Percentiles rank a stretch among this genome's conserved stretches.
These are phyloP conservation scores for Rhamnusium bicolor DNA, from an alignment of 2,888 invertebrate species.

Conservation along the genomic window DNA sequence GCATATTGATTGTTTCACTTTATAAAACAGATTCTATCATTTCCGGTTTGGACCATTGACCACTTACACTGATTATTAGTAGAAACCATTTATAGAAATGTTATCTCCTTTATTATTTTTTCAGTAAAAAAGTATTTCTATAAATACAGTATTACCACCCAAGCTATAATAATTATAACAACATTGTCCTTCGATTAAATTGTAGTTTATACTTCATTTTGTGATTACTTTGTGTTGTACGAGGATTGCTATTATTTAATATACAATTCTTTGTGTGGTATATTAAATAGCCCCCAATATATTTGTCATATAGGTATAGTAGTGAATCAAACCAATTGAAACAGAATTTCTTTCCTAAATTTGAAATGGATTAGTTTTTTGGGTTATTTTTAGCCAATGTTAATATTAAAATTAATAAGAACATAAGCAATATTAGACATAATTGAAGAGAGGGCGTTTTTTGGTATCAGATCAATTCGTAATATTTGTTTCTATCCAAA, in stretches of 20 bases:
- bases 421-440: neutral
- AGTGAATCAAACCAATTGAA: too few relatives aligned
- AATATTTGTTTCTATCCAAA: neutral
- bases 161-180: neutral
- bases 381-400: too few relatives aligned
- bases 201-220: too few relatives aligned
- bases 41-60: neutral
- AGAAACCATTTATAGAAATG: conserved; percentile 6
- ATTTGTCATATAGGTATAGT: too few relatives aligned
- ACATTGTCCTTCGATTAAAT: too few relatives aligned
- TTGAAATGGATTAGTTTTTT: too few relatives aligned
- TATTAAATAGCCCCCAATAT: too few relatives aligned
- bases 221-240: too few relatives aligned
- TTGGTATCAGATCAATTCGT: neutral
- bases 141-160: neutral
- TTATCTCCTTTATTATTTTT: neutral
- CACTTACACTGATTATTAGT: neutral
- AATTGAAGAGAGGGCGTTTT: neutral
- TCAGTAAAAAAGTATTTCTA: neutral
- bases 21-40: neutral
- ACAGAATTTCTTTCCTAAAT: too few relatives aligned
- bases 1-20: too few relatives aligned
- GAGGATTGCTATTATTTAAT: too few relatives aligned
- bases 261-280: too few relatives aligned
- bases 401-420: neutral